Percentiles rank a stretch among this genome's conserved stretches.
Conservation (phyloP, 2,113 vertebrate genomes). For the Ochotona princeps region DNA sequence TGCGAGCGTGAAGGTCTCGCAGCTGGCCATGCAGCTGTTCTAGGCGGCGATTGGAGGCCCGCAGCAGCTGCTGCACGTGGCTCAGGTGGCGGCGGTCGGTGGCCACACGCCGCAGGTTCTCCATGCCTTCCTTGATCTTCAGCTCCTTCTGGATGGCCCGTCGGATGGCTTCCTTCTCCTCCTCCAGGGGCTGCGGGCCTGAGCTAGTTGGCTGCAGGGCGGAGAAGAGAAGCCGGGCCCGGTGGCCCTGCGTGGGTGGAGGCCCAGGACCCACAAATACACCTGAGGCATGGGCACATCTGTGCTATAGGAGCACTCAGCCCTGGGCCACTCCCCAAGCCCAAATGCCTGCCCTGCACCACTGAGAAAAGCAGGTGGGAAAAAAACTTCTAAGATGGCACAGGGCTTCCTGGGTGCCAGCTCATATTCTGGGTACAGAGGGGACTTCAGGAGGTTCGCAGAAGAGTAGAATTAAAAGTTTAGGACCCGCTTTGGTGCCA, state of each 20-base stretch:
- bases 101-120: constrained; percentile 93
- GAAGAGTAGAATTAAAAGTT: no score
- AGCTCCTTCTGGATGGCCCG: constrained; percentile 95
- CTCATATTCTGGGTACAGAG: no score
- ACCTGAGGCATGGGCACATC: no score
- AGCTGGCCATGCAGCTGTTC: constrained; percentile 92
- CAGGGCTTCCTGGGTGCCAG: no score
- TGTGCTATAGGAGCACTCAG: no score
- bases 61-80: constrained; percentile 93
- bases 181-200: constrained; percentile 88
- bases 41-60: constrained; percentile 91
- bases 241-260: not conserved
- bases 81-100: constrained; percentile 92
- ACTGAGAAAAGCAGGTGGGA: no score
- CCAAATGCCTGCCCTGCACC: no score
- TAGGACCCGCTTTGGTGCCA: no score
- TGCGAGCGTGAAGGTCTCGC: constrained; percentile 92
- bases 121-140: constrained; percentile 96
- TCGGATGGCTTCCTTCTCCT: constrained; percentile 92
- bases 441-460: no score
- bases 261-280: no score
- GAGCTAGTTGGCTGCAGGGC: constrained; percentile 87
- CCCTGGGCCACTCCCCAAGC: no score
- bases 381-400: no score
- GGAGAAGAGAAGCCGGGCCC: constrained; percentile 18